Conservation (phyloP, 2,888 invertebrate species). For the Cryptophagus acutangulus region DNA sequence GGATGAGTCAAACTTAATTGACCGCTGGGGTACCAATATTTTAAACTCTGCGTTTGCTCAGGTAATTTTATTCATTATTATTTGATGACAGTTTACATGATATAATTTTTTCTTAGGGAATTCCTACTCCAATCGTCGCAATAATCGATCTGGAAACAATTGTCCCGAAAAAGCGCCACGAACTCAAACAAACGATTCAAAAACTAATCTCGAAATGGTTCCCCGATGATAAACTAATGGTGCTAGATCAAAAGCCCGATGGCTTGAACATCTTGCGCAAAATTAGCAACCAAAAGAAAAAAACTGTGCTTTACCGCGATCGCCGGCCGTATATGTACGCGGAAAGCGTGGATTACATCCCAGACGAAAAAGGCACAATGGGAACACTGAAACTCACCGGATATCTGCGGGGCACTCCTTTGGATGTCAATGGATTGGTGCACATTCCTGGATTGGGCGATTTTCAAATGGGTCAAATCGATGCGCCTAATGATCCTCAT, state of each 20-base stretch:
- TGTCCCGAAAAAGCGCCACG: constrained; percentile 66
- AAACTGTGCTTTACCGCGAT: constrained; percentile 67
- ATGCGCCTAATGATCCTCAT: constrained; percentile 64
- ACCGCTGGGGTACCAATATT: constrained; percentile 74
- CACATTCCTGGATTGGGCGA: constrained; percentile 92
- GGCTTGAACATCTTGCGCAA: constrained; percentile 66
- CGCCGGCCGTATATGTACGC: constrained; percentile 79
- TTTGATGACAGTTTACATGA: background rate
- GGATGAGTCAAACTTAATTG: constrained; percentile 63
- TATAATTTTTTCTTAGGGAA: constrained; percentile 45
- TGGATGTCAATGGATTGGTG: constrained; percentile 83
- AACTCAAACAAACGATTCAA: constrained; percentile 63
- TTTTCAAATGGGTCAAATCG: constrained; percentile 83
- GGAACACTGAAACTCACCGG: constrained; percentile 81
- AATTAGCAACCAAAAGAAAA: constrained; percentile 80
- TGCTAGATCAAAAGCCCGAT: constrained; percentile 70
- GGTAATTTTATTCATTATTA: constrained; percentile 28
- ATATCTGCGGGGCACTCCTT: constrained; percentile 74
- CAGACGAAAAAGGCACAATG: constrained; percentile 43
- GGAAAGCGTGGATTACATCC: constrained; percentile 68
- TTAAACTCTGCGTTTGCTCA: constrained; percentile 77
- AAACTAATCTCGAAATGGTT: constrained; percentile 63
- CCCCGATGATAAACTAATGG: constrained; percentile 77
- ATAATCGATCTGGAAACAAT: constrained; percentile 71
- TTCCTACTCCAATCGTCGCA: constrained; percentile 73